Base-by-base conservation (phyloP, 2,113 vertebrate species). In the Dipodomys spectabilis region DNA sequence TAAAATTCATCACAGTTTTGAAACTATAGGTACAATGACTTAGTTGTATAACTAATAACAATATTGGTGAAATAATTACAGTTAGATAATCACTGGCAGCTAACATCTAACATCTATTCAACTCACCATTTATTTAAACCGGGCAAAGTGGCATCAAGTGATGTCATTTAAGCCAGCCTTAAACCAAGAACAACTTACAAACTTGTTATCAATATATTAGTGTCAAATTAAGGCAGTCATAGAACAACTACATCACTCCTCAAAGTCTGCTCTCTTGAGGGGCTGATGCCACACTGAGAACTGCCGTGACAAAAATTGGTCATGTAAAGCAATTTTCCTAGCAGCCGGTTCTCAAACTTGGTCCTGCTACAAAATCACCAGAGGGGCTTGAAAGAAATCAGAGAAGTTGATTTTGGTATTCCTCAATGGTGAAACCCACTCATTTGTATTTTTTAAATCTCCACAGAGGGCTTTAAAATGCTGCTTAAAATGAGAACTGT, bases 271-370 rank as follows among this genome's bases (percentile, higher is more conserved):
- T 67, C 16, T 49, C 49, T 10, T 49, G 49, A 12, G 49, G 49
- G 10, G 49, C 7, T 49, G 49, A 12, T 12, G 7, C 49, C 12
- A 11, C 49, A 49, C 12, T 49, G 12, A 49, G 49, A 49, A 28
- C 57, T 65, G 64, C 39, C 5, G 82, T 81, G 49, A 12, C 8
- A 49, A 49, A 49, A 49, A 49, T 49, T 49, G 74, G 44, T 57
- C 53, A 57, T 4, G 11, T 57, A 13, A 57, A 57, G 53, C 4
- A 79, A 90, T 92, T 86, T 81, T 73, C 3, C 32, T 78, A 39
- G n/a, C 28, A 74, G 92, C 82, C 82, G 80, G 39, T 82, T 86
- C 25, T 93, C 65, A 62, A 86, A 67, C 20, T 94, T 95, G 93
- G 44, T 62, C 88, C 30, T 12, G 88, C 60, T 57, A 95, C 93